A percentile compares a stretch with the other conserved stretches of the same genome.
These are phyloP conservation scores for Aythya baeri DNA, from an alignment of 2,113 vertebrate genomes.

Conservation along the genomic window DNA sequence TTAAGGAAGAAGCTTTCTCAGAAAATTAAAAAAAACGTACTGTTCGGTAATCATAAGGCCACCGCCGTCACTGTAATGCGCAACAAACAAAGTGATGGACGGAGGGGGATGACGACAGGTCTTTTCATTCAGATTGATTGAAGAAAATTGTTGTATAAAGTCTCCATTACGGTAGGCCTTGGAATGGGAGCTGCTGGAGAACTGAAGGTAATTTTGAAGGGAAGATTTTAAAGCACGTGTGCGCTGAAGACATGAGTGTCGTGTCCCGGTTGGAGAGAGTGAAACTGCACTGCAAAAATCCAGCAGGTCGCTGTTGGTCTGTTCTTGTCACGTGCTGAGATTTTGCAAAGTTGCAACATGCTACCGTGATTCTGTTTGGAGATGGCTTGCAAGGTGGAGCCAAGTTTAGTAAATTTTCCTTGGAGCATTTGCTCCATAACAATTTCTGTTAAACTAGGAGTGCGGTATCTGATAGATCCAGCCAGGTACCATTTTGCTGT, in stretches of 20 bases:
- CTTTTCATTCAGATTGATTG: constrained; percentile 31
- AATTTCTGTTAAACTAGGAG: background rate
- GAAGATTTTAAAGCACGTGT: background rate
- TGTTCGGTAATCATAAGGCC: background rate
- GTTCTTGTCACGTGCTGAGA: background rate
- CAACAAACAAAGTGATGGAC: background rate
- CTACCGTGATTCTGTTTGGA: background rate
- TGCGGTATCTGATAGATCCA: background rate
- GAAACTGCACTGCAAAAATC: background rate
- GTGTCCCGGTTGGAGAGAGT: background rate
- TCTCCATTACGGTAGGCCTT: background rate
- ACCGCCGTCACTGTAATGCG: background rate
- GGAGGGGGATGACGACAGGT: background rate
- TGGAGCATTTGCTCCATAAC: background rate
- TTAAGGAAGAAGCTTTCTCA: constrained; percentile 16
- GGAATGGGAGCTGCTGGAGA: background rate
- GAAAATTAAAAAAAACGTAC: background rate
- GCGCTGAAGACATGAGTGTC: background rate
- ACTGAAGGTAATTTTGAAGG: background rate
- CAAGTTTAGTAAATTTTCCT: background rate
- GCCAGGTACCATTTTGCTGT: background rate
- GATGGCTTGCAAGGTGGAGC: background rate
- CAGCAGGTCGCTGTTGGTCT: background rate
- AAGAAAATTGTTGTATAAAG: background rate
- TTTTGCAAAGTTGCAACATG: background rate